Evolutionary conservation across 2,113 vertebrate genomes (phyloP).

Genomic region (Phylloscopus trochiloides): DNA sequence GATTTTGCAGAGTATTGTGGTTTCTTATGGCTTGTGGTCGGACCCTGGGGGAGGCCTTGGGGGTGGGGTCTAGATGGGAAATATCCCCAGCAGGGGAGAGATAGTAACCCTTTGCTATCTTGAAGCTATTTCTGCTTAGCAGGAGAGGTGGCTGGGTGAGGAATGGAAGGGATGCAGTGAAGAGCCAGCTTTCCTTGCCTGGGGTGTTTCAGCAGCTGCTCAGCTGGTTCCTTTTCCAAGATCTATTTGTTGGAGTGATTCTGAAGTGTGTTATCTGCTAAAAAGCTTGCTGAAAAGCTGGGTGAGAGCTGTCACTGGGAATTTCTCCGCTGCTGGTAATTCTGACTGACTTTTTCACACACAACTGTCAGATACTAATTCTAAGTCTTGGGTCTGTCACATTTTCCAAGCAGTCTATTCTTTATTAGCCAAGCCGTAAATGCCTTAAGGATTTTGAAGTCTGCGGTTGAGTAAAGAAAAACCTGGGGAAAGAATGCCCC

Average conservation of each 20-base stretch:
- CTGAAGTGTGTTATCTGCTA: background rate
- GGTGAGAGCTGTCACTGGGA: fast-evolving
- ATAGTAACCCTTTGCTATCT: background rate
- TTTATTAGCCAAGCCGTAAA: background rate
- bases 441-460: background rate
- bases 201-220: fast-evolving
- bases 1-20: background rate
- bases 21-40: background rate
- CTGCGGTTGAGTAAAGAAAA: background rate
- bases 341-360: background rate
- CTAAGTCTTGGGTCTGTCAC: background rate
- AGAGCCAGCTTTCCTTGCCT: background rate
- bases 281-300: background rate
- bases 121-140: no score
- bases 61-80: background rate
- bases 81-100: no score
- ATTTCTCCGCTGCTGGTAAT: background rate
- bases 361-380: background rate
- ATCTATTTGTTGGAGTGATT: background rate
- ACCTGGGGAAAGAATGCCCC: background rate
- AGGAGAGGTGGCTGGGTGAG: background rate
- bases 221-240: background rate
- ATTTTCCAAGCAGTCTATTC: background rate
- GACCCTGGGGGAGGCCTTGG: background rate
- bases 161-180: background rate